Percentiles rank a stretch among this genome's conserved stretches.
Evolutionary conservation across 2,113 vertebrate genomes (phyloP).

Genomic region (Upupa epops): DNA sequence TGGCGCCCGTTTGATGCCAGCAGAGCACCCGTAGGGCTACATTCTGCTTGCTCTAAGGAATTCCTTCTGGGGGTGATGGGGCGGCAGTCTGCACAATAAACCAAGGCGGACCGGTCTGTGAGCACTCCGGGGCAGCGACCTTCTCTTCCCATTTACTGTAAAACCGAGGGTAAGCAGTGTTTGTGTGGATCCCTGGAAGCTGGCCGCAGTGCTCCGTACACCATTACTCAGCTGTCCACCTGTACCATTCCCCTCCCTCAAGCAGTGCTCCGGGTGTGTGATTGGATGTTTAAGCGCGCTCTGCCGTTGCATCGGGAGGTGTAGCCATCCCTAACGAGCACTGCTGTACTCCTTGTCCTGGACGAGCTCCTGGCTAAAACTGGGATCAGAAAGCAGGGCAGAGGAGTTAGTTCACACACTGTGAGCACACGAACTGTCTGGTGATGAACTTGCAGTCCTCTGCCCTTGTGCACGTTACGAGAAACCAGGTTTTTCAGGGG

Average conservation of each 20-base stretch:
- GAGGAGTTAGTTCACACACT: neutral
- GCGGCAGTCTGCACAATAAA: neutral
- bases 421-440: too few species aligned
- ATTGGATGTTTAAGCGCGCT: neutral
- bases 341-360: neutral
- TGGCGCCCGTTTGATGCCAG: neutral
- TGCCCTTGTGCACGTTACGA: neutral
- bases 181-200: conserved; percentile 10
- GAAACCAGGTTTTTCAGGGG: neutral
- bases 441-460: neutral
- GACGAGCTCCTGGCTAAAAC: neutral
- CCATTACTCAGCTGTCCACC: neutral
- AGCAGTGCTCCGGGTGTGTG: neutral
- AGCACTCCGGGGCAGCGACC: conserved; percentile 30
- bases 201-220: neutral
- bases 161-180: conserved; percentile 7
- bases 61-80: neutral
- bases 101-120: neutral
- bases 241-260: neutral
- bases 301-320: neutral
- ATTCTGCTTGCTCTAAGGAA: conserved; percentile 3
- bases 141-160: neutral
- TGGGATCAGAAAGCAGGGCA: neutral
- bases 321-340: neutral
- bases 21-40: neutral